phyloP scores from a whole-genome alignment of 1,140 invertebrate genomes.

The Monochamus saltuarius region DNA sequence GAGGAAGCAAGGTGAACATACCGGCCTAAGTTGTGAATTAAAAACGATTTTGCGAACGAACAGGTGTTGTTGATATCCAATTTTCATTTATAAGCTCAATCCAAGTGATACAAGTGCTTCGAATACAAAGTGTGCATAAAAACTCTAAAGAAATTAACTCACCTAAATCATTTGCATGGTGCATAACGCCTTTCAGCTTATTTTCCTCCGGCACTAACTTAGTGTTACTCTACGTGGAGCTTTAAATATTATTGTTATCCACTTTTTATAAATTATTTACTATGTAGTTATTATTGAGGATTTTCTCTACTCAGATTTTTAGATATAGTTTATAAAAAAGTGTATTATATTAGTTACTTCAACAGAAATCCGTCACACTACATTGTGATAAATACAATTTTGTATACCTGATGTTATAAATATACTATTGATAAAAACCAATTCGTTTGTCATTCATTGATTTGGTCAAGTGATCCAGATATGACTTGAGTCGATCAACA shows the following conservation, averaged over 20 bases:
- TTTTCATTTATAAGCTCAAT: constrained; percentile 31
- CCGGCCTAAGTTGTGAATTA: constrained; percentile 37
- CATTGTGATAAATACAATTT: constrained; percentile 40
- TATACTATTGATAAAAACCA: constrained; percentile 20
- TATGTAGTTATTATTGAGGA: neutral
- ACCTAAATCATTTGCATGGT: constrained; percentile 2
- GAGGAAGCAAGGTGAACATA: constrained; percentile 46
- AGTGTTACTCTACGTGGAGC: constrained; percentile 6
- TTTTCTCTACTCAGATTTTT: neutral
- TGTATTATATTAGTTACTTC: constrained; percentile 8
- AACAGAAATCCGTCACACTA: constrained; percentile 30
- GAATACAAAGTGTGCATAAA: constrained; percentile 4
- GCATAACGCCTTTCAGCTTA: neutral
- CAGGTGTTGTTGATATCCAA: neutral
- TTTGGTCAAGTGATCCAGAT: too few species aligned
- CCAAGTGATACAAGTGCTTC: constrained; percentile 34
- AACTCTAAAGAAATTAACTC: neutral
- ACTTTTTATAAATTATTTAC: constrained; percentile 5
- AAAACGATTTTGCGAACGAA: neutral
- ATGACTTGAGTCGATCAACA: too few species aligned
- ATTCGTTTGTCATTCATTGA: too few species aligned
- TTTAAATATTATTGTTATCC: constrained; percentile 15
- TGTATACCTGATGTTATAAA: constrained; percentile 30
- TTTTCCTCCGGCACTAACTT: constrained; percentile 11
- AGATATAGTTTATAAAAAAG: constrained; percentile 1